These are phyloP conservation scores for Candidula unifasciata DNA, from an alignment of 2,888 invertebrate genomes.

Conservation along the genomic window DNA sequence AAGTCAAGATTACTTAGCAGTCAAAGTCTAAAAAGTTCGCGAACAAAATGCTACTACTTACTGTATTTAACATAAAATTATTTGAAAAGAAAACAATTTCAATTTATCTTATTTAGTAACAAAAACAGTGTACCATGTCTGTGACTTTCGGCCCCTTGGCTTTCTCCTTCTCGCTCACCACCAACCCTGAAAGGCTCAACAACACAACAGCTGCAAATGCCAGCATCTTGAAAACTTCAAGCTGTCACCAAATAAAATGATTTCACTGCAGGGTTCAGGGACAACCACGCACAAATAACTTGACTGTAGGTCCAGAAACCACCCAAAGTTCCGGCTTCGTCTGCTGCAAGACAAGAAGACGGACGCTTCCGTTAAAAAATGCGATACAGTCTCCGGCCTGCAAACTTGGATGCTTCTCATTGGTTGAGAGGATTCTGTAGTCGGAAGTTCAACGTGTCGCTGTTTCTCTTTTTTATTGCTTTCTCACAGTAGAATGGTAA, in stretches of 20 bases:
- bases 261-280: too few relatives aligned
- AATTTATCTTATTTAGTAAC: not conserved
- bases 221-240: constrained; percentile 36
- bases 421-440: not conserved
- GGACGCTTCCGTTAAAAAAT: not conserved
- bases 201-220: constrained; percentile 38
- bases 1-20: too few relatives aligned
- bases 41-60: too few relatives aligned
- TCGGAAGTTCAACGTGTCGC: constrained; percentile 17
- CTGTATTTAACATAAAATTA: too few relatives aligned
- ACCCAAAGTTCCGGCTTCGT: not conserved
- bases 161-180: constrained; percentile 27
- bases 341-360: not conserved
- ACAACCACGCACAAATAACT: too few relatives aligned
- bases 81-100: too few relatives aligned
- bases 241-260: not conserved
- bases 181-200: constrained; percentile 37
- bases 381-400: not conserved
- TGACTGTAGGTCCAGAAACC: not conserved
- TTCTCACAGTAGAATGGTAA: too few relatives aligned
- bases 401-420: constrained; percentile 5
- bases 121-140: constrained; percentile 30
- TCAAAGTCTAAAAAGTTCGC: too few relatives aligned
- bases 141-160: constrained; percentile 55
- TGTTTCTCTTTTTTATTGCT: not conserved